Conservation (phyloP, 2,797 vertebrate species). For the Pseudomugil gertrudae region DNA sequence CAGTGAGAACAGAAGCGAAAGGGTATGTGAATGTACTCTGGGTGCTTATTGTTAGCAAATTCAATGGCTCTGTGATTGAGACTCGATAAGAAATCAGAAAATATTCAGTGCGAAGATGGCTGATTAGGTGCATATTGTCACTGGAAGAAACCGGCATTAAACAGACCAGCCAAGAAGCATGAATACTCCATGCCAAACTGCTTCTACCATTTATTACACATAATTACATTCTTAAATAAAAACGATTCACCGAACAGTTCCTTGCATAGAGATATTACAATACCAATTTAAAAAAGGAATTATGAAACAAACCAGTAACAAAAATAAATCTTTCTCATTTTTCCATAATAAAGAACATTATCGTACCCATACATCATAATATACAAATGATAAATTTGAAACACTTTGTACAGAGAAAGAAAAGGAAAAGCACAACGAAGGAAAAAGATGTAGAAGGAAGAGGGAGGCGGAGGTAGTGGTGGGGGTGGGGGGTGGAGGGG, state of each 20-base stretch:
- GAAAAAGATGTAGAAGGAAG: conserved; percentile 28
- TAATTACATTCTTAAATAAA: conserved; percentile 99
- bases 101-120: conserved; percentile 40
- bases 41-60: conserved; percentile 42
- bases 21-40: conserved; percentile 7
- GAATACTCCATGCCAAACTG: conserved; percentile 87
- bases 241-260: conserved; percentile 99
- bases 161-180: conserved; percentile 63
- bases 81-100: conserved; percentile 59
- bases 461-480: not conserved
- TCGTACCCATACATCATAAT: conserved; percentile 97
- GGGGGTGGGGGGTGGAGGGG: not conserved
- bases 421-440: conserved; percentile 63
- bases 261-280: conserved; percentile 99
- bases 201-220: conserved; percentile 99
- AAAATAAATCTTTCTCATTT: conserved; percentile 95
- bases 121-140: conserved; percentile 62
- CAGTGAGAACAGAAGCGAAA: conserved; percentile 19
- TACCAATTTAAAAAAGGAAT: conserved; percentile 99
- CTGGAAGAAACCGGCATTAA: conserved; percentile 39
- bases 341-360: conserved; percentile 99
- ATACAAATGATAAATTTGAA: conserved; percentile 99
- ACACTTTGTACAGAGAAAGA: conserved; percentile 97
- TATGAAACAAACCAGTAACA: conserved; percentile 99
- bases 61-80: conserved; percentile 66